Evolutionary conservation across 2,888 invertebrate species (phyloP), one percentile per base, ranked within the genome.

Genomic region (Athalia circularis): DNA sequence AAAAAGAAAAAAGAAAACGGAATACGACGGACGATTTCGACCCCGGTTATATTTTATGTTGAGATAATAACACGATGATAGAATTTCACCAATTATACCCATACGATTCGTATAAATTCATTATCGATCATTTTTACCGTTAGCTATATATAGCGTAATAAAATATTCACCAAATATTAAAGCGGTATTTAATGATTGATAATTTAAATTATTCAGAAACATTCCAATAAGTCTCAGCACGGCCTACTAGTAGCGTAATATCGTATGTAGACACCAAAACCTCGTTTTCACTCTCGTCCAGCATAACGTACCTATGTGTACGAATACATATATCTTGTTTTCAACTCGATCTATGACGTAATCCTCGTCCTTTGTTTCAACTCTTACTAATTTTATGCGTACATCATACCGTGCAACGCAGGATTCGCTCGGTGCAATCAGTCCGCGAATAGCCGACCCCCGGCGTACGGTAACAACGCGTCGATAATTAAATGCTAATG

Each of bases 401-500:
- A 29, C 29, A 29, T 29, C 29, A 29, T 29, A 29, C 29, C 2
- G 2, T 29, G 29, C 29, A 29, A 29, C 29, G 29, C 65, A 48
- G 65, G 65, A 48, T 54, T 50, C 54, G 47, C 7, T 13, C 9
- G 5, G 45, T 13, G 54, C 8, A 59, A 47, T 72, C 59, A 59
- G 57, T 59, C 72, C 57, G 72, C n/a, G 59, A 72, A 59, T 59
- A 59, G 47, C 59, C n/a, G 59, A 72, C 50, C 64, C 48, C 13
- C 15, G 64, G 52, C 75, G 54, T 6, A 29, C 29, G 29, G 29
- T 50, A 29, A 50, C 61, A 47, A 75, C 48, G 11, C 61, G 50
- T 61, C 64, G 50, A 62, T 64, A 64, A 75, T 75, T 64, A 75
- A 62, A 75, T 75, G 75, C 75, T 75, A 75, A 75, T 75, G 52